These are phyloP conservation scores for Cyanocitta stelleri DNA, from an alignment of 2,113 vertebrate species.

Conservation along the genomic window DNA sequence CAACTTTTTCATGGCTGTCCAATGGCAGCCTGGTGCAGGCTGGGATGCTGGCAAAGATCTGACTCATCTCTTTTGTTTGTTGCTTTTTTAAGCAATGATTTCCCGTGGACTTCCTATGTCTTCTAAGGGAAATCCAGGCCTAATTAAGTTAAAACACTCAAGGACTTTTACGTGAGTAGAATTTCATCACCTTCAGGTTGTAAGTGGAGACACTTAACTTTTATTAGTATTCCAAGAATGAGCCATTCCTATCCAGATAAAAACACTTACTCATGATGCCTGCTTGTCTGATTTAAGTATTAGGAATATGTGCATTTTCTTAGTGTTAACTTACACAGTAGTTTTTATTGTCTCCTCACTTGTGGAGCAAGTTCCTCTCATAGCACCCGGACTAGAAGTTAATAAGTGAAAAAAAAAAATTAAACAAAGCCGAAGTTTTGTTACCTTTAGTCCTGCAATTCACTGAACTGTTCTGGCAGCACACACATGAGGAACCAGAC, in stretches of 20 bases:
- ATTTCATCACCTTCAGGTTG: not conserved
- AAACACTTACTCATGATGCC: not conserved
- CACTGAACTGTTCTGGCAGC: not conserved
- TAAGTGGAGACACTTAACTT: not conserved
- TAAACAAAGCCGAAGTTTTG: not conserved
- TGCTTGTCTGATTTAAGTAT: not conserved
- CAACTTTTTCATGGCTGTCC: not conserved
- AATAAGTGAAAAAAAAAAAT: not conserved
- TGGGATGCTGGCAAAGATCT: not conserved
- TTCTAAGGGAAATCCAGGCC: not conserved
- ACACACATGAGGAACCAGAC: not conserved
- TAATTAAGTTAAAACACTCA: not conserved
- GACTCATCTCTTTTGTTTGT: not conserved
- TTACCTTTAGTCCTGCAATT: not conserved
- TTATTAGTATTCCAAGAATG: not conserved
- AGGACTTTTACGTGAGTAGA: not conserved
- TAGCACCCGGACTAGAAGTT: not conserved
- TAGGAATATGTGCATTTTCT: not conserved
- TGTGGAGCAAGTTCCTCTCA: not conserved
- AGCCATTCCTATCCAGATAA: not conserved
- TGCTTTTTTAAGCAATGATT: not conserved
- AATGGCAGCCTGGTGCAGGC: not conserved
- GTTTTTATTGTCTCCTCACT: not conserved
- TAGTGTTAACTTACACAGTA: rapidly evolving
- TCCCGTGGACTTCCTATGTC: not conserved